These are phyloP conservation scores for Lucifuga dentata DNA, from an alignment of 2,113 vertebrate species.

Conservation along the genomic window DNA sequence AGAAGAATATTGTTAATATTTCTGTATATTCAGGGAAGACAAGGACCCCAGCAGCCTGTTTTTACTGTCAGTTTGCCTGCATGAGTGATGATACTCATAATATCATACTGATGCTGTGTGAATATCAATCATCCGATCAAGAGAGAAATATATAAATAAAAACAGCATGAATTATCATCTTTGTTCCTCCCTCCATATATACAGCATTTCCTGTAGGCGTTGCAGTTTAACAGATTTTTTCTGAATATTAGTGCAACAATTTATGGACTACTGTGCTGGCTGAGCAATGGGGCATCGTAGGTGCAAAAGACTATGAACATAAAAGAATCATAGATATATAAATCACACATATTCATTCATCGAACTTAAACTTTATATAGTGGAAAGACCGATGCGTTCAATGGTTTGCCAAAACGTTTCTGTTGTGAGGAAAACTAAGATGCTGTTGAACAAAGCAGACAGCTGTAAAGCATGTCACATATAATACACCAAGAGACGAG, in stretches of 20 bases:
- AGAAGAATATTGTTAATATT: constrained; percentile 43
- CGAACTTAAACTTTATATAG: not conserved
- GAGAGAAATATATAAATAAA: constrained; percentile 45
- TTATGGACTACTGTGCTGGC: not conserved
- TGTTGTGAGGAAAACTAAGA: constrained; percentile 26
- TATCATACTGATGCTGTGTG: constrained; percentile 46
- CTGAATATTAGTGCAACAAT: not conserved
- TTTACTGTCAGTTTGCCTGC: constrained; percentile 53
- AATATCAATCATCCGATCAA: constrained; percentile 67
- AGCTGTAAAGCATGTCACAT: constrained; percentile 48
- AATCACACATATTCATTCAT: too few species aligned
- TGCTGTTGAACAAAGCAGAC: constrained; percentile 33
- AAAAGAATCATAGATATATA: too few species aligned
- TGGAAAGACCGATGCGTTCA: not conserved
- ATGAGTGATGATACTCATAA: constrained; percentile 70
- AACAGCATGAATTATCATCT: constrained; percentile 44
- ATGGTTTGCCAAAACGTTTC: constrained; percentile 26
- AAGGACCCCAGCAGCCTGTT: constrained; percentile 29
- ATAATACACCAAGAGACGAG: constrained; percentile 44
- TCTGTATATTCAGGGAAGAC: constrained; percentile 29
- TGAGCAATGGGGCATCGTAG: not conserved
- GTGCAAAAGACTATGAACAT: too few species aligned
- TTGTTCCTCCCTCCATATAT: not conserved
- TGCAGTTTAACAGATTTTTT: constrained; percentile 23
- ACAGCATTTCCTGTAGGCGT: not conserved